These are phyloP conservation scores for Cladopsammia gracilis DNA, from an alignment of 64 coral and sea anemone genomes.

Conservation along the genomic window DNA sequence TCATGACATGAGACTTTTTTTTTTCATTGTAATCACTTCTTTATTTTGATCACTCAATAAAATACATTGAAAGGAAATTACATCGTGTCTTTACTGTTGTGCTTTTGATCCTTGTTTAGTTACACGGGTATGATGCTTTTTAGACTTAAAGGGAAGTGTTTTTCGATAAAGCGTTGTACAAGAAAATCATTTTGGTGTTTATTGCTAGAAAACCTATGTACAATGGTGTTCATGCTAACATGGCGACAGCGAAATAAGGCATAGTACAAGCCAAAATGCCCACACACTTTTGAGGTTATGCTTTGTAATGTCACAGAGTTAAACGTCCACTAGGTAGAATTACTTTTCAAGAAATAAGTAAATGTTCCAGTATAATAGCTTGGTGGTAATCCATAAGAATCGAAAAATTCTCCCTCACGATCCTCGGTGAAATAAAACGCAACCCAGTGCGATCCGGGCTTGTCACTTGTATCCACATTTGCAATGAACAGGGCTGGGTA, in stretches of 20 bases:
- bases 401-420: slow-evolving; percentile 33
- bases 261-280: neutral
- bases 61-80: neutral
- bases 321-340: neutral
- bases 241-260: no score
- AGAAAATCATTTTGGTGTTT: neutral
- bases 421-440: slow-evolving; percentile 25
- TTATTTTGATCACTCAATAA: no score
- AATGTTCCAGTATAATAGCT: no score
- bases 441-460: no score
- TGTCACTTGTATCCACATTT: no score
- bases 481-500: no score
- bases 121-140: no score
- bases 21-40: neutral
- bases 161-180: neutral
- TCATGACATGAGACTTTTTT: neutral
- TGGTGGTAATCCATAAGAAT: slow-evolving; percentile 53
- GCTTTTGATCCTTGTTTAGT: no score
- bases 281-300: neutral
- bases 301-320: neutral
- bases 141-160: neutral
- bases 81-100: neutral
- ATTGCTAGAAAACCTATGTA: neutral
- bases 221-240: neutral
- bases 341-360: no score